These are phyloP conservation scores for Todus mexicanus DNA, from an alignment of 2,797 vertebrate genomes.

Conservation along the genomic window DNA sequence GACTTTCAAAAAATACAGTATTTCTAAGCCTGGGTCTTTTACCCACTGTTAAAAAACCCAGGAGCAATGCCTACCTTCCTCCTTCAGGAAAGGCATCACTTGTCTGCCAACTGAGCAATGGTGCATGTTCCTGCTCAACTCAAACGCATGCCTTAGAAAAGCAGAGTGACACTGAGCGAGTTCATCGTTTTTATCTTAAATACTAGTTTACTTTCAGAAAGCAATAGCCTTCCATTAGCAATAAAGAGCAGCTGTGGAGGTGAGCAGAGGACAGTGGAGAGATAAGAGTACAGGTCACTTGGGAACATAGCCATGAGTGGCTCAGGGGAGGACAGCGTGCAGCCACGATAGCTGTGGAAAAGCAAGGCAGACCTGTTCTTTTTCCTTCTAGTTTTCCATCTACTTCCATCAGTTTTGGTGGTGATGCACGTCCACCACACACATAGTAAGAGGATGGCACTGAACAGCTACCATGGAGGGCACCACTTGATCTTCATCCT, in stretches of 20 bases:
- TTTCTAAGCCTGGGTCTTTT: neutral
- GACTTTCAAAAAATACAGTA: neutral
- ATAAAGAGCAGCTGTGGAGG: neutral
- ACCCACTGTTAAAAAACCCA: neutral
- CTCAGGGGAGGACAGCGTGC: neutral
- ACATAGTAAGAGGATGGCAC: neutral
- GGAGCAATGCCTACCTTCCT: conserved; percentile 48
- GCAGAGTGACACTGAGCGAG: neutral
- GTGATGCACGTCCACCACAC: neutral
- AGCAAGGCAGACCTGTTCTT: neutral
- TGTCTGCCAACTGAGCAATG: conserved; percentile 64
- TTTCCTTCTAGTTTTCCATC: neutral
- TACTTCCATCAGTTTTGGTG: neutral
- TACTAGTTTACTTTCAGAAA: neutral
- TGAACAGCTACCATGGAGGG: neutral
- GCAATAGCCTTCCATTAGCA: neutral
- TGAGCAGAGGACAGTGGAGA: neutral
- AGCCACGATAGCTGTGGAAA: neutral
- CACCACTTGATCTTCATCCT: neutral
- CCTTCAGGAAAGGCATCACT: conserved; percentile 60
- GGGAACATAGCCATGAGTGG: rapidly evolving
- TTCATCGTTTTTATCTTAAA: neutral
- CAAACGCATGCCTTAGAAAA: neutral
- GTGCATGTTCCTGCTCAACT: conserved; percentile 66
- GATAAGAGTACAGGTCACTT: neutral